A percentile compares a stretch with the other conserved stretches of the same genome.
Conservation (phyloP, 2,888 invertebrate genomes). For the Yponomeuta malinellus region DNA sequence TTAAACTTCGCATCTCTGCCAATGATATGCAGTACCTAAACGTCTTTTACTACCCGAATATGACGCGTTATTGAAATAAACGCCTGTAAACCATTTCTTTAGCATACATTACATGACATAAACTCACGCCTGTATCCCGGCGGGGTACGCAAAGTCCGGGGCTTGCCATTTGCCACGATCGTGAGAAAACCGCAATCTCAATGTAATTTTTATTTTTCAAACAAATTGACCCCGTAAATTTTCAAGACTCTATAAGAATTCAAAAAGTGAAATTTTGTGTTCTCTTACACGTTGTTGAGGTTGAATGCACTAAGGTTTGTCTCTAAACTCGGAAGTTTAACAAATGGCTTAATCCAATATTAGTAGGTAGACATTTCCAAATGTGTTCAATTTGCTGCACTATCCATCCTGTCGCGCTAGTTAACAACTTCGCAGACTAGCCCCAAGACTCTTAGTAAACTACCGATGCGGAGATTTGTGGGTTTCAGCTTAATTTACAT, state of each 20-base stretch:
- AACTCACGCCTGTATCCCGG: too few relatives aligned
- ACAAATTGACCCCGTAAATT: too few relatives aligned
- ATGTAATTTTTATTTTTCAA: too few relatives aligned
- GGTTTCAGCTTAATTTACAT: conserved; percentile 3
- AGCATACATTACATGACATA: too few relatives aligned
- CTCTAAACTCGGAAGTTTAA: neutral
- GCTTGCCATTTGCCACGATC: too few relatives aligned
- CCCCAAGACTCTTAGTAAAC: conserved; percentile 25
- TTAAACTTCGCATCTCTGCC: neutral
- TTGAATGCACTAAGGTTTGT: neutral
- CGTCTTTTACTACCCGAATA: too few relatives aligned
- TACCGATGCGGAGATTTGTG: conserved; percentile 11
- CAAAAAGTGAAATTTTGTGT: neutral
- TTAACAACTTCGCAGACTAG: conserved; percentile 44
- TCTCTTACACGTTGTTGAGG: neutral
- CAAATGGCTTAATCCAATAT: conserved; percentile 4
- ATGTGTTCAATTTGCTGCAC: conserved; percentile 4
- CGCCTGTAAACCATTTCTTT: too few relatives aligned
- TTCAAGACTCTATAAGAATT: too few relatives aligned
- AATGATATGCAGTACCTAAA: neutral
- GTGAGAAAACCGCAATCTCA: too few relatives aligned
- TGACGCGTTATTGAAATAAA: too few relatives aligned
- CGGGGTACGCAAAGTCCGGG: too few relatives aligned
- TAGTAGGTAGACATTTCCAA: neutral
- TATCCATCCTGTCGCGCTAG: conserved; percentile 8